Base-by-base conservation (phyloP, 2,113 vertebrate species). In the Scolopax mira region DNA sequence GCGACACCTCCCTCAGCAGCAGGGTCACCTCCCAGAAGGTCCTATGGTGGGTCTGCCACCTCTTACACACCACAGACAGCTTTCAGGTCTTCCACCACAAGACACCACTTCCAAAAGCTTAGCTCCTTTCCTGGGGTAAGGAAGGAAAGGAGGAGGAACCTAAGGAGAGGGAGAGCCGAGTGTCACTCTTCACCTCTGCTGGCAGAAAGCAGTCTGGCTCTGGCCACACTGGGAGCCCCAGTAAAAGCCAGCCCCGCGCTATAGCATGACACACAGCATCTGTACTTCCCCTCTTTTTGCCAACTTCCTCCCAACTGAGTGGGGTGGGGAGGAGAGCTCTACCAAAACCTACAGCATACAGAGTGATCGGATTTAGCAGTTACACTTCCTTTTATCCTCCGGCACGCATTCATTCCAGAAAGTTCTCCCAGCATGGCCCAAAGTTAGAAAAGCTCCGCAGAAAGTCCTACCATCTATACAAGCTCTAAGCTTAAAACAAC, bases 391-490 rank as follows among this genome's bases (percentile, higher is more conserved):
- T 94, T 78, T n/a, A 71, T 31, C 24, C 33, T 79, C 39, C 27
- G n/a, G 35, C 7, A 41, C n/a, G 24, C 21, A 10, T 6, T 37
- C 42, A 39, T 48, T 79, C 82, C 48, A 84, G 51, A 78, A 81
- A 89, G 55, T 71, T 92, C 80, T 84, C 48, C 52, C 69, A 81
- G 48, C 42, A 60, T 39, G 14, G 21, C 60, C 60, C 30, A 7
- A 80, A 93, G 73, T 27, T 55, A 62, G 58, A 3, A 67, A 51
- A 69, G 27, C 55, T 80, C 80, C 46, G 62, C 85, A 88, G 51
- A 51, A 94, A 95, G 92, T 93, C 88, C 60, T 52, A 70, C 8
- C 60, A 84, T 42, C 51, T 39, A 39, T 23, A 30, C 9, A 39
- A 89, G 61, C 81, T 30, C 10, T 30, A 79, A 82, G 49, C 85